Base-by-base conservation (phyloP, 2,113 vertebrate genomes). In the Camelus bactrianus region DNA sequence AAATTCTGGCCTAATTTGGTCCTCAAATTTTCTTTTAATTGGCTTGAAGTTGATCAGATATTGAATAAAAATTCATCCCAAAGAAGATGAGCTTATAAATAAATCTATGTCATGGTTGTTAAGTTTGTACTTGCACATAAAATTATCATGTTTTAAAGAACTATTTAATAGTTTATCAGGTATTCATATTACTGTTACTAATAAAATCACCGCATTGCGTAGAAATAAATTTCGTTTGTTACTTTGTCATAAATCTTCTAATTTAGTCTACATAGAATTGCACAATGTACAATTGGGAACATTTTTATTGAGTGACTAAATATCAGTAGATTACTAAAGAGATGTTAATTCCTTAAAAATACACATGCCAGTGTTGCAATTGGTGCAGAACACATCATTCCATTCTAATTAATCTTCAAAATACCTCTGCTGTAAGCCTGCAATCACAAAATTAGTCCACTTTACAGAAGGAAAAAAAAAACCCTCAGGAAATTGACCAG, bases 141-240 rank as follows among this genome's bases (percentile, higher is more conserved):
- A 84, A 75, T 89, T 72, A 84, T 70, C 42, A 54, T n/a, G 1
- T 56, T 93, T 85, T 73, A 89, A 93, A 77, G 26, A 79, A 73
- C n/a, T 81, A 42, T 72, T 94, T 92, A 89, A 80, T 88, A 91
- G 26, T 81, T 91, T 81, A 81, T 90, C 52, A 70, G 56, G 9
- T 73, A 93, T 70, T 91, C 20, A 88, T 24, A 85, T 91, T 89
- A 81, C 81, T 69, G 38, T 58, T 64, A 69, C 54, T 67, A 92
- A 42, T 80, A 75, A 60, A 91, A 93, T 89, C 11, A 92, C 7
- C 60, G 14, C 35, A 85, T 9, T 42, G 17, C 54, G 7, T 82
- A 69, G 58, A 94, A 77, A 70, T 88, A 94, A 70, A 92, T 93
- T 93, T 95, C 65, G 58, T 38, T 91, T 89, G 54, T 91, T 80